Percentiles rank a stretch among this genome's conserved stretches.
These are phyloP conservation scores for Julus scanicus DNA, from an alignment of 2,888 invertebrate genomes.

Conservation along the genomic window DNA sequence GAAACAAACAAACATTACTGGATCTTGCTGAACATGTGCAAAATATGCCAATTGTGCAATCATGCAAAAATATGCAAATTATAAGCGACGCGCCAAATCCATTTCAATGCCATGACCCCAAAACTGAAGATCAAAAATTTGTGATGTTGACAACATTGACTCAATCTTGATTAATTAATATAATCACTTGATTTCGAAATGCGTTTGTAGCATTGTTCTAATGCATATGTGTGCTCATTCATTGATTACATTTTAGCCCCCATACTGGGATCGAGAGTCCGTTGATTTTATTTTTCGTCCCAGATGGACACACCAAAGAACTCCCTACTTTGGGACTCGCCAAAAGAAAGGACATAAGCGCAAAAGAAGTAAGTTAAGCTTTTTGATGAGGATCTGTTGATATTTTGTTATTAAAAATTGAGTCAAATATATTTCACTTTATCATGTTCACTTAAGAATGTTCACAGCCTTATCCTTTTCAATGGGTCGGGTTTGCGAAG, in stretches of 20 bases:
- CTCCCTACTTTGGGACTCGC: constrained; percentile 70
- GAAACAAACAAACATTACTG: too few relatives aligned
- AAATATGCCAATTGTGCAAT: too few relatives aligned
- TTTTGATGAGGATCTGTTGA: too few relatives aligned
- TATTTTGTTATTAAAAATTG: too few relatives aligned
- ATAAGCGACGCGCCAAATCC: background rate
- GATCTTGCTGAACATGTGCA: too few relatives aligned
- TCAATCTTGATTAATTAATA: background rate
- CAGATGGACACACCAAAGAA: constrained; percentile 91
- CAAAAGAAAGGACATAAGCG: constrained; percentile 52
- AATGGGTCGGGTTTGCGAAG: too few relatives aligned
- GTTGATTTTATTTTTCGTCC: constrained; percentile 88
- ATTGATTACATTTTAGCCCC: constrained; percentile 67
- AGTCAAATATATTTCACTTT: too few relatives aligned
- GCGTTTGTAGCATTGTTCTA: background rate
- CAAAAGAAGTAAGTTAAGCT: constrained; percentile 54
- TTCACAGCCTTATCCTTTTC: too few relatives aligned
- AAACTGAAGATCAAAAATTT: too few relatives aligned
- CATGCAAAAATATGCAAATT: constrained; percentile 17
- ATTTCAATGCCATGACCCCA: too few relatives aligned
- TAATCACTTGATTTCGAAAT: background rate
- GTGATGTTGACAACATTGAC: background rate
- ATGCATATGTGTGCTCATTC: too few relatives aligned
- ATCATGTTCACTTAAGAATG: too few relatives aligned
- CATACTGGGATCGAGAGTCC: constrained; percentile 79